Base-by-base conservation (phyloP, 2,797 vertebrate species). In the Poeciliopsis paucimaculata region DNA sequence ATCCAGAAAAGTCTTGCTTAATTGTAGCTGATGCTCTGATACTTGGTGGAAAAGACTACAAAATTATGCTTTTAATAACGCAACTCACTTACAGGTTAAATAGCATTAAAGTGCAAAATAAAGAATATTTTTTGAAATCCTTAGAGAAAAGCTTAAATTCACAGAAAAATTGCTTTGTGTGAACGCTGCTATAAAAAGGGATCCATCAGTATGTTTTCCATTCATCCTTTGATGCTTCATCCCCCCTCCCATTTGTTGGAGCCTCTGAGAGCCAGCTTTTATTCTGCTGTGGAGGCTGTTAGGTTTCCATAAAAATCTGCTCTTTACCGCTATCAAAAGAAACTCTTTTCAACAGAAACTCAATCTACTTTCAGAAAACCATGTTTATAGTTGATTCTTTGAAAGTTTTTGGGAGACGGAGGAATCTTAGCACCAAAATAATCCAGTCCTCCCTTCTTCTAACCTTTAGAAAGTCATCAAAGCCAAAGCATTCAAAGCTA, bases 351-450 rank as follows among this genome's bases (percentile, higher is more conserved):
- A 28, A 72, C 43, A 46, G 68, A 72, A 72, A 18, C 43, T 46
- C 26, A 3, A 72, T 72, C n/a, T 72, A 43, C 28, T 28, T 46
- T 72, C 43, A 72, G 26, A 72, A 72, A 16, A 28, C 8, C 26
- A 72, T 28, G 68, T 72, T 72, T 72, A 72, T 45, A 46, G 68
- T 45, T 45, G 68, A 72, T 46, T 45, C 41, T 71, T 45, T 28
- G 68, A 71, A 46, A 2, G 68, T 72, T 72, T 72, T 46, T 46
- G 43, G 26, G 43, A 72, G 68, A 72, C 2, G 6, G 68, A 72
- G n/a, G 26, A 46, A 72, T 72, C 2, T 46, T 46, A 10, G 6
- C 7, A 43, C 68, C 43, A 45, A 72, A 46, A 46, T 72, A 71
- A 28, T 71, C 0, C 36, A 60, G 23, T 75, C 4, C 18, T 41